Percentiles rank a stretch among this genome's conserved stretches.
Conservation (phyloP, 2,797 vertebrate species). For the Amniataba percoides region DNA sequence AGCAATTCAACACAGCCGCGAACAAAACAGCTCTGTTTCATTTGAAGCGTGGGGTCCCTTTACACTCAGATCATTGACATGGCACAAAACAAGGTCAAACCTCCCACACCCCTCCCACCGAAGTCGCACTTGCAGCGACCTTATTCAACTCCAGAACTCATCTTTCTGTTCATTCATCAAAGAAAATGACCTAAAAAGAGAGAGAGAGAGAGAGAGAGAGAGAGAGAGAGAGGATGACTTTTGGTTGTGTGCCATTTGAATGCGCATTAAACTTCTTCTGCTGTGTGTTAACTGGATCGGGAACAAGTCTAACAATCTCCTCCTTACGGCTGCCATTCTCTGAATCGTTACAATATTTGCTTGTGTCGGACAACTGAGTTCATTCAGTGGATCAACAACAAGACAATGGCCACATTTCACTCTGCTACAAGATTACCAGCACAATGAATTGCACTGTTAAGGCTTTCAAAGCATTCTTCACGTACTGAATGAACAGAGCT, state of each 20-base stretch:
- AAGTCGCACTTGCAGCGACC: slow-evolving; percentile 27
- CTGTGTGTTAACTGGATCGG: slow-evolving; percentile 37
- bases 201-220: too few species aligned
- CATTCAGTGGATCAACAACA: slow-evolving; percentile 80
- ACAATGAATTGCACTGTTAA: slow-evolving; percentile 79
- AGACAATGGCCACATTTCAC: slow-evolving; percentile 81
- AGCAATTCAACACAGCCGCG: slow-evolving; percentile 27
- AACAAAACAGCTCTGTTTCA: slow-evolving; percentile 47
- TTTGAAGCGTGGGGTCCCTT: slow-evolving; percentile 40
- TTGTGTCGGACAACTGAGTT: slow-evolving; percentile 82
- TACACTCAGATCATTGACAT: slow-evolving; percentile 56
- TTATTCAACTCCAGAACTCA: slow-evolving; percentile 53
- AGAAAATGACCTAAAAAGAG: slow-evolving; percentile 1
- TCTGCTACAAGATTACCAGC: slow-evolving; percentile 75
- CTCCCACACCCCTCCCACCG: slow-evolving; percentile 65
- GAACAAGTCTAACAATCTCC: slow-evolving; percentile 54
- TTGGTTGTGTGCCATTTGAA: slow-evolving; percentile 37
- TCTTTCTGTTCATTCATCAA: slow-evolving; percentile 44
- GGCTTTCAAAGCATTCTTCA: slow-evolving; percentile 77
- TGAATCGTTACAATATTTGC: slow-evolving; percentile 85
- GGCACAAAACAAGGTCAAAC: slow-evolving; percentile 64
- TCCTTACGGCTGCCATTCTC: slow-evolving; percentile 77
- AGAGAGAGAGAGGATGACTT: slow-evolving; percentile 17
- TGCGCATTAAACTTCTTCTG: slow-evolving; percentile 30
- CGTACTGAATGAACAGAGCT: slow-evolving; percentile 65